Conservation (phyloP, 2,113 vertebrate genomes). For the Reinhardtius hippoglossoides region DNA sequence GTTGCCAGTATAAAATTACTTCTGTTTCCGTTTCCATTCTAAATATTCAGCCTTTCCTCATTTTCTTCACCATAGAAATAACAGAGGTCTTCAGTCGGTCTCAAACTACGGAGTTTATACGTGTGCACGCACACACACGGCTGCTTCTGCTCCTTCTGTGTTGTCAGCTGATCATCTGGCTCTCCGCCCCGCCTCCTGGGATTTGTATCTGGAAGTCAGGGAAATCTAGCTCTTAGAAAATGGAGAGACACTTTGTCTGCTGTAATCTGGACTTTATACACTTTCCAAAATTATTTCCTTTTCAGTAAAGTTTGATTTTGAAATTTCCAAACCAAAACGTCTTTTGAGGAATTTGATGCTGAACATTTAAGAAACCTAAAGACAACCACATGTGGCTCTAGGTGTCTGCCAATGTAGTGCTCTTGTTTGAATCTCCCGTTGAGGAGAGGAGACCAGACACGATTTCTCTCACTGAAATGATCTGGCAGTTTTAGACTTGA, state of each 20-base stretch:
- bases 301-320: too few species aligned
- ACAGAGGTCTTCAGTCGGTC: neutral
- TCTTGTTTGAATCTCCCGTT: too few species aligned
- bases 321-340: too few species aligned
- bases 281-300: neutral
- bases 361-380: too few species aligned
- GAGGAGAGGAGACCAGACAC: too few species aligned
- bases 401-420: too few species aligned
- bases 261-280: conserved; percentile 20
- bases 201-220: conserved; percentile 35
- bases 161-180: conserved; percentile 42
- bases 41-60: neutral
- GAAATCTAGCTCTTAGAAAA: conserved; percentile 25
- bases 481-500: too few species aligned
- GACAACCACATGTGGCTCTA: too few species aligned
- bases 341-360: too few species aligned
- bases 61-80: neutral
- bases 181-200: conserved; percentile 11
- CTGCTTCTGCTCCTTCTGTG: neutral
- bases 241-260: neutral
- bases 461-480: too few species aligned
- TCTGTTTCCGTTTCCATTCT: neutral
- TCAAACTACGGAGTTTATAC: neutral
- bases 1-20: too few species aligned
- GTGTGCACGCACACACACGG: neutral